Evolutionary conservation across 2,888 invertebrate species (phyloP), one percentile per base, ranked within the genome.

Genomic region (Allolobophora icterica): DNA sequence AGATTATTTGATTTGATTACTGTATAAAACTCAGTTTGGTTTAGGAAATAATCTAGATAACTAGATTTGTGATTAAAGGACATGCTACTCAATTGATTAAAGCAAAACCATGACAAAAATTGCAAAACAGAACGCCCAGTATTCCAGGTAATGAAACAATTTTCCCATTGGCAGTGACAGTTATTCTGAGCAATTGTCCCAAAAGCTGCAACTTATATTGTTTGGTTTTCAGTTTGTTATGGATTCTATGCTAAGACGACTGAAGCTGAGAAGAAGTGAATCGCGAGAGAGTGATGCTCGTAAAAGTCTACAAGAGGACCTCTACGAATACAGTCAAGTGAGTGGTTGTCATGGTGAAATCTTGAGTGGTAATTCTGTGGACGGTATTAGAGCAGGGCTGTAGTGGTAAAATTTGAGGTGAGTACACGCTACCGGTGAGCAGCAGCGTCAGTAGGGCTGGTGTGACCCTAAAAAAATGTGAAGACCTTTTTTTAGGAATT

Each of bases 231-330:
- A 87, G 87, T 34, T 35, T 24, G 24, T 87, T 35, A 91, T 91
- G 91, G 91, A 90, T 35, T 83, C 87, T n/a, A 90, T 93, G 92
- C 89, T 93, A 90, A 84, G 92, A 89, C 91, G 92, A 89, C 92
- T 93, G 45, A 92, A 93, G 89, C 93, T 94, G 91, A 94, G 94
- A 92, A 94, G 94, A 92, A 94, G 94, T 90, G 94, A 94, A 92
- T 94, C 94, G 0, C 94, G 98, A 96, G 97, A 98, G 95, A 97
- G 97, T 94, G 98, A 98, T 93, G 98, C 98, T 96, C 96, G 98
- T 94, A 97, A 98, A 95, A 98, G 97, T 95, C 96, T 98, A 93
- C 98, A 98, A 95, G 98, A 98, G 96, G 98, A 99, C 95, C 96
- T 99, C 93, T 99, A 98, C 96, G 97, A 97, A 84, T 99, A 97